A percentile compares a stretch with the other conserved stretches of the same genome.
These are phyloP conservation scores for Mormyrus lacerda DNA, from an alignment of 2,113 vertebrate species.

Conservation along the genomic window DNA sequence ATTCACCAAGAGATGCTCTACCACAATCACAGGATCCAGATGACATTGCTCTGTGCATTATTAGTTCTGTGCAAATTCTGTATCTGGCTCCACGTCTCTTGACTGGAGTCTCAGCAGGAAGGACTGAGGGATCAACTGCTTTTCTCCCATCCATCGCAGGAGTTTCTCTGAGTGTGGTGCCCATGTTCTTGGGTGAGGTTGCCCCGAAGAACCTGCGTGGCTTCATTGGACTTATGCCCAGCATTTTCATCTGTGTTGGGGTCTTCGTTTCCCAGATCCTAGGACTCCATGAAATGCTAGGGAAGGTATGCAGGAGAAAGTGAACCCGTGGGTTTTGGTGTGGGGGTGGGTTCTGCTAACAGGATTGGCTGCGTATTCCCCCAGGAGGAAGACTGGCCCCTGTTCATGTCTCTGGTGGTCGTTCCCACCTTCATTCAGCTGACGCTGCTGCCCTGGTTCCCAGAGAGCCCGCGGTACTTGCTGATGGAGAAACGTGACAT, in stretches of 20 bases:
- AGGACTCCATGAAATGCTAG: constrained; percentile 73
- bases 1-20: neutral
- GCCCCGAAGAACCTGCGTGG: constrained; percentile 77
- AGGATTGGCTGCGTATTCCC: neutral
- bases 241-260: constrained; percentile 80
- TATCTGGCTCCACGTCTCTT: neutral
- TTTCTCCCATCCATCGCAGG: constrained; percentile 45
- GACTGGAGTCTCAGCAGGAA: neutral
- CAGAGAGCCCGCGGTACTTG: constrained; percentile 81
- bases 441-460: constrained; percentile 77
- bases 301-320: constrained; percentile 56
- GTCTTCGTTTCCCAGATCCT: constrained; percentile 78
- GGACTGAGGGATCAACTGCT: neutral
- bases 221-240: constrained; percentile 76
- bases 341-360: neutral
- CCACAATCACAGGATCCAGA: neutral
- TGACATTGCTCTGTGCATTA: neutral
- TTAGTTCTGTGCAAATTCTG: neutral
- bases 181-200: constrained; percentile 83
- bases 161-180: constrained; percentile 78
- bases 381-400: constrained; percentile 79
- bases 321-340: neutral
- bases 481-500: constrained; percentile 73
- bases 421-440: constrained; percentile 71
- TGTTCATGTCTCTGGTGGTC: constrained; percentile 67